Percentiles rank a stretch among this genome's conserved stretches.
phyloP scores from a whole-genome alignment of 2,113 vertebrate species.

The Polyodon spathula region DNA sequence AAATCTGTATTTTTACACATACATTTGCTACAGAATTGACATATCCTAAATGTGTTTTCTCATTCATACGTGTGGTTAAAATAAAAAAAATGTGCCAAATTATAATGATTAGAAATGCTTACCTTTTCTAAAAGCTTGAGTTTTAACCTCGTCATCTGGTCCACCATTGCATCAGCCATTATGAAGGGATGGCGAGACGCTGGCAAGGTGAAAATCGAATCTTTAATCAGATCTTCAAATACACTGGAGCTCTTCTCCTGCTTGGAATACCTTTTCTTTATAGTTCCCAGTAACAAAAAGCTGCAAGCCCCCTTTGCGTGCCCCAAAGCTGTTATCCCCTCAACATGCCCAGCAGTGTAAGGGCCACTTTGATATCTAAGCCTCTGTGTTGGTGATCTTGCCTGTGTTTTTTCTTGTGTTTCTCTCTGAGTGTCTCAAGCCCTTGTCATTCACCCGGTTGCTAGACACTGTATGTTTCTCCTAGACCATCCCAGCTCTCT shows the following conservation, averaged over 20 bases:
- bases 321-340: not conserved
- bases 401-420: conserved; percentile 9
- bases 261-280: no score
- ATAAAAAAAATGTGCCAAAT: no score
- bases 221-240: not conserved
- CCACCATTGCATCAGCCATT: conserved; percentile 52
- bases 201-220: not conserved
- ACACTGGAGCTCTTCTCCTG: not conserved
- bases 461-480: not conserved
- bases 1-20: no score
- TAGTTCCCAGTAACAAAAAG: no score
- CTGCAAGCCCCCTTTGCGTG: no score
- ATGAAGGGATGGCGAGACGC: not conserved
- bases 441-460: conserved; percentile 13
- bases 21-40: no score
- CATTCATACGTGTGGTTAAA: no score
- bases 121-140: conserved; percentile 71
- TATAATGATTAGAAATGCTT: conserved; percentile 4
- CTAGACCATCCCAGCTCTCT: conserved; percentile 18
- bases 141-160: conserved; percentile 60
- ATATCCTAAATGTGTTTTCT: no score
- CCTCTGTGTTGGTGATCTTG: not conserved
- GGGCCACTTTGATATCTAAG: not conserved
- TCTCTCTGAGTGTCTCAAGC: conserved; percentile 8
- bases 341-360: not conserved